A percentile compares a stretch with the other conserved stretches of the same genome.
Conservation (phyloP, 2,888 invertebrate genomes). For the Automeris io region DNA sequence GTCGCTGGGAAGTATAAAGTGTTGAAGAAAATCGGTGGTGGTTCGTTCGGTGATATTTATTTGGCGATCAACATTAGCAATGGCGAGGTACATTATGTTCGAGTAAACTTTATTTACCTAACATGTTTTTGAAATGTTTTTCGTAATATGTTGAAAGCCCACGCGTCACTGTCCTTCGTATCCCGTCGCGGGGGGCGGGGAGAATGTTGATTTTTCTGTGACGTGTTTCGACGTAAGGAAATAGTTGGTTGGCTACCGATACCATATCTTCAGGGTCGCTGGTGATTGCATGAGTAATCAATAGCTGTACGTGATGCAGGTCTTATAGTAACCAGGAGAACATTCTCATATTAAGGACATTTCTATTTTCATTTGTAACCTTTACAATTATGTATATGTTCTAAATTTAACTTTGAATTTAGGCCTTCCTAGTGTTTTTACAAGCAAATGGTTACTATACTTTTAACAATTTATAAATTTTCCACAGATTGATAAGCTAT, state of each 20-base stretch:
- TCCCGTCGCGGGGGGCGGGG: conserved; percentile 28
- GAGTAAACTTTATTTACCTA: conserved; percentile 8
- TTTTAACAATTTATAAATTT: no score
- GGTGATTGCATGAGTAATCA: conserved; percentile 27
- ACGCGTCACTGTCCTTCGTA: conserved; percentile 27
- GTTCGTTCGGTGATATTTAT: conserved; percentile 99
- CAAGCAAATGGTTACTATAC: no score
- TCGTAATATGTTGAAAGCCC: conserved; percentile 21
- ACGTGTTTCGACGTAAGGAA: conserved; percentile 29
- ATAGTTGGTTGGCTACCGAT: conserved; percentile 19
- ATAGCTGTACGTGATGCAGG: conserved; percentile 12
- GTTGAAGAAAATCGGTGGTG: conserved; percentile 97
- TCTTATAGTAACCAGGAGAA: conserved; percentile 7
- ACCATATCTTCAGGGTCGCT: conserved; percentile 31
- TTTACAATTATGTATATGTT: conserved; percentile 1
- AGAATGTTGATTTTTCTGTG: conserved; percentile 34
- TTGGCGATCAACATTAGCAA: conserved; percentile 95
- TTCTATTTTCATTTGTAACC: background rate
- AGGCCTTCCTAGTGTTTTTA: background rate
- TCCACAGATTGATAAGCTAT: no score
- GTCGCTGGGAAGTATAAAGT: conserved; percentile 96
- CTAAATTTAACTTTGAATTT: background rate
- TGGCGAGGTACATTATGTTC: conserved; percentile 83
- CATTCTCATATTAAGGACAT: background rate
- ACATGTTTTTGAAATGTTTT: conserved; percentile 10